Evolutionary conservation across 2,888 invertebrate genomes (phyloP).

Genomic region (Trisateles emortualis): DNA sequence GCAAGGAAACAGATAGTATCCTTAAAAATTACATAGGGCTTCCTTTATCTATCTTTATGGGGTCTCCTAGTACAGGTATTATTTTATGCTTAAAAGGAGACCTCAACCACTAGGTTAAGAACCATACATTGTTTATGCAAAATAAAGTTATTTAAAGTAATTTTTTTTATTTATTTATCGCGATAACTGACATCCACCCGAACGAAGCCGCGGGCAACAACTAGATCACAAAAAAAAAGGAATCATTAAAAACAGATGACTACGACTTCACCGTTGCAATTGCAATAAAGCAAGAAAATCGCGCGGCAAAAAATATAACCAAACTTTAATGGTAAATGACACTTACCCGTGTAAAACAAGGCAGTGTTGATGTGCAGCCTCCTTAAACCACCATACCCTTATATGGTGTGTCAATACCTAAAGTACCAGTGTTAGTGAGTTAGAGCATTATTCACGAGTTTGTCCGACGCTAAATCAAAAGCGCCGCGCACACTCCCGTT

Average conservation of each 20-base stretch:
- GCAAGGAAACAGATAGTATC: too few species aligned
- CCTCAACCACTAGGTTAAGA: too few species aligned
- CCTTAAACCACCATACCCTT: slow-evolving; percentile 38
- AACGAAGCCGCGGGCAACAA: too few species aligned
- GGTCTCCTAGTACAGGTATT: too few species aligned
- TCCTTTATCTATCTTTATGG: too few species aligned
- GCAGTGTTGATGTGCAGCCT: slow-evolving; percentile 23
- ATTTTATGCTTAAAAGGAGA: too few species aligned
- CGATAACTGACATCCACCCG: too few species aligned
- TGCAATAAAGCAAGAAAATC: slow-evolving; percentile 6
- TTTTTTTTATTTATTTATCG: too few species aligned
- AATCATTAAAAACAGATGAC: not conserved
- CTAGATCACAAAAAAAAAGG: too few species aligned
- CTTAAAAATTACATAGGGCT: too few species aligned
- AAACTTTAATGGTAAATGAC: slow-evolving; percentile 35
- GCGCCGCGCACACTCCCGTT: slow-evolving; percentile 71
- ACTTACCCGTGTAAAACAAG: slow-evolving; percentile 19
- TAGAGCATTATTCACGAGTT: slow-evolving; percentile 17
- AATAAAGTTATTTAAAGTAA: too few species aligned
- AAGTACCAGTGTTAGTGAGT: slow-evolving; percentile 31
- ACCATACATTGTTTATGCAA: too few species aligned
- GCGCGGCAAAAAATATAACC: slow-evolving; percentile 29
- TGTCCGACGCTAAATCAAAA: slow-evolving; percentile 71
- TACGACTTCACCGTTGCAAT: not conserved
- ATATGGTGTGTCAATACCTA: slow-evolving; percentile 44